Base-by-base conservation (phyloP, 2,888 invertebrate genomes). In the Sphaeridia pumilis region DNA sequence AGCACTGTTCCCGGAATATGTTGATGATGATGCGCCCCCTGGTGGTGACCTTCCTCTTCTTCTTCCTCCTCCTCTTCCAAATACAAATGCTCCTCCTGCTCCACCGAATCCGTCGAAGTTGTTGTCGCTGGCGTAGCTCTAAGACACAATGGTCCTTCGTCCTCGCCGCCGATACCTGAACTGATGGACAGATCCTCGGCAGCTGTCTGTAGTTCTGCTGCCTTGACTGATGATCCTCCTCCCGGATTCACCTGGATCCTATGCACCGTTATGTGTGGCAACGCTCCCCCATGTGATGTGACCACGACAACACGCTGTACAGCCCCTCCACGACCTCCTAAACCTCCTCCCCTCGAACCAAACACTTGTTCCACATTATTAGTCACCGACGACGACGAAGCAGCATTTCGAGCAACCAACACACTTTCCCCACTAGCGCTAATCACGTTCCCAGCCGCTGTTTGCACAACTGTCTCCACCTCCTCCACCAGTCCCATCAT, bases 181-280 rank as follows among this genome's bases (percentile, higher is more conserved):
- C 55, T 41, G 28, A 60, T 49, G 50, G 61, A 61, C 36, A 64
- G 51, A 53, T 64, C 64, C 54, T 64, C 64, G 20, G 64, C 64
- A 48, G 61, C 58, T 25, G 61, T 61, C 52, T 60, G 61, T 24
- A 55, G 48, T 43, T 58, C 56, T n/a, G n/a, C n/a, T n/a, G n/a
- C n/a, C n/a, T n/a, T n/a, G n/a, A n/a, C n/a, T n/a, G n/a, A n/a
- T n/a, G n/a, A n/a, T n/a, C n/a, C n/a, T n/a, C n/a, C n/a, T n/a
- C n/a, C n/a, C 20, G 54, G 43, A 22, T 58, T 58, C 45, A 58
- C 54, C 46, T 56, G 56, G 46, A 58, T 55, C 27, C 58, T 54
- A 42, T 58, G 56, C 10, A 58, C 36, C 31, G 56, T 54, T 4
- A 51, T 51, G 26, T 52, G 52, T n/a, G n/a, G n/a, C n/a, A n/a